phyloP scores from a whole-genome alignment of 2,113 vertebrate species.

The Noctilio leporinus region DNA sequence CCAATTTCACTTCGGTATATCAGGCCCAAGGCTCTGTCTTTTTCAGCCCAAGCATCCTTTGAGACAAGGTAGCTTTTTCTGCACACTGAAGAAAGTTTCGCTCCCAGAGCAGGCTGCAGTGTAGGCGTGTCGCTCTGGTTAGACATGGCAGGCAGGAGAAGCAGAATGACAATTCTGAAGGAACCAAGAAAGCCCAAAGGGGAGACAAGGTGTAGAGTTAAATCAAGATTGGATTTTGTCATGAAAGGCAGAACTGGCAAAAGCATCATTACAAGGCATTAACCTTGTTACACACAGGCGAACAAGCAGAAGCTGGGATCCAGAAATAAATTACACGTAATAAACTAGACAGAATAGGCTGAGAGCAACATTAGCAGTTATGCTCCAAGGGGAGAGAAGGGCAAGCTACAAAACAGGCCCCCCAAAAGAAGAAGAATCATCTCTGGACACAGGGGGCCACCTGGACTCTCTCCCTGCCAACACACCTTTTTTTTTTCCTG shows the following conservation, averaged over 20 bases:
- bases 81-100: conserved; percentile 48
- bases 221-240: conserved; percentile 70
- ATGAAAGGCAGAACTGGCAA: conserved; percentile 72
- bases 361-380: conserved; percentile 67
- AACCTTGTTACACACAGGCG: conserved; percentile 76
- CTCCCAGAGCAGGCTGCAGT: not conserved
- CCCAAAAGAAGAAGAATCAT: conserved; percentile 3
- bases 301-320: conserved; percentile 76
- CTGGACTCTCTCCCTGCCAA: not conserved
- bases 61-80: not conserved
- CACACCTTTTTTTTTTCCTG: not conserved
- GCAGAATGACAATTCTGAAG: conserved; percentile 30
- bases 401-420: conserved; percentile 56
- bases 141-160: not conserved
- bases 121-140: conserved; percentile 23
- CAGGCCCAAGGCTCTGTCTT: not conserved
- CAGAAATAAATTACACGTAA: conserved; percentile 74
- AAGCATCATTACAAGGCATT: conserved; percentile 74
- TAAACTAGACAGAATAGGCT: conserved; percentile 69
- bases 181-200: conserved; percentile 63
- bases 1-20: not conserved
- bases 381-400: conserved; percentile 67
- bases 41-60: not conserved
- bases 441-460: conserved; percentile 43
- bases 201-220: conserved; percentile 56